These are phyloP conservation scores for Pyrochroa serraticornis DNA, from an alignment of 2,888 invertebrate species.

Conservation along the genomic window DNA sequence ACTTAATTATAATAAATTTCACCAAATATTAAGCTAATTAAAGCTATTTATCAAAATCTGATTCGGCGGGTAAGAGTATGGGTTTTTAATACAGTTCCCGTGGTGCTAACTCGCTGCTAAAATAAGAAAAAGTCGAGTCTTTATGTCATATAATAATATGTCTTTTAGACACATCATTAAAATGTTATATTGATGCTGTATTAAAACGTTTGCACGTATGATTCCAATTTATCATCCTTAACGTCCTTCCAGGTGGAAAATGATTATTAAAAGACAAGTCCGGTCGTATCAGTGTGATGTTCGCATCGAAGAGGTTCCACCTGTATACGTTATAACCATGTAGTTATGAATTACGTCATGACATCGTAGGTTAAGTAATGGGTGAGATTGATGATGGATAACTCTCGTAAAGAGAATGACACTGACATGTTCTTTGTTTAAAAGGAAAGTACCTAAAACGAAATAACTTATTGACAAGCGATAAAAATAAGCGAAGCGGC, in stretches of 20 bases:
- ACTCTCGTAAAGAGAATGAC: too few relatives aligned
- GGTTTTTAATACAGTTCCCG: too few relatives aligned
- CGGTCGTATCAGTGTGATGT: neutral
- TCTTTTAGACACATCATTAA: slow-evolving; percentile 20
- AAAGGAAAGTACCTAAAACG: too few relatives aligned
- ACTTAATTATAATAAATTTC: slow-evolving; percentile 26
- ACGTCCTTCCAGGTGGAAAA: slow-evolving; percentile 6
- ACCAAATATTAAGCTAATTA: slow-evolving; percentile 27
- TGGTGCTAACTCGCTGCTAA: slow-evolving; percentile 5
- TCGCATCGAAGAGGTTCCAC: too few relatives aligned
- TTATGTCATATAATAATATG: slow-evolving; percentile 25
- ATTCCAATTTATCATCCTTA: slow-evolving; percentile 17
- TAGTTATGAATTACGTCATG: too few relatives aligned
- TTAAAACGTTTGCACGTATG: slow-evolving; percentile 23
- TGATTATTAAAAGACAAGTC: slow-evolving; percentile 6
- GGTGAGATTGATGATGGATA: too few relatives aligned
- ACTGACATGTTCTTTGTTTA: too few relatives aligned
- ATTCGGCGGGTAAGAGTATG: neutral
- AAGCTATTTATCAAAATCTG: slow-evolving; percentile 29
- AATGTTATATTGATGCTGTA: slow-evolving; percentile 13
- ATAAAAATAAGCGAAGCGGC: too few relatives aligned
- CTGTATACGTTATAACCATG: too few relatives aligned
- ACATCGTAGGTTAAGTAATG: too few relatives aligned
- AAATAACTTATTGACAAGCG: too few relatives aligned
- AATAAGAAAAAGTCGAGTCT: slow-evolving; percentile 13